A percentile compares a stretch with the other conserved stretches of the same genome.
Conservation (phyloP, 1,140 invertebrate genomes). For the Ylistrum balloti region DNA sequence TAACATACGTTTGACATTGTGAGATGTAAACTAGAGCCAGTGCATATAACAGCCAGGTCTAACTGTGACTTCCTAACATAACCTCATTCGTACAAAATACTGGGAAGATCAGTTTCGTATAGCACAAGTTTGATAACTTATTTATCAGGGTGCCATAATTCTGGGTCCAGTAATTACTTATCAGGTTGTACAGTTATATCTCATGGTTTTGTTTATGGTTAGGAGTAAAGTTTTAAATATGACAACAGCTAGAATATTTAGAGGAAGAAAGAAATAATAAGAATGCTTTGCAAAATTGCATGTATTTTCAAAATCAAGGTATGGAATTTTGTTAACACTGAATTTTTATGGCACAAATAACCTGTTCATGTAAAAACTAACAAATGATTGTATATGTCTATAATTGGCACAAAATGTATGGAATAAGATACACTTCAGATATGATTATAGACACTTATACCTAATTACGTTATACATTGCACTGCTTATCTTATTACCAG, state of each 20-base stretch:
- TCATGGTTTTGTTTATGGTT: background rate
- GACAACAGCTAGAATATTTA: background rate
- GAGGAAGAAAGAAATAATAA: background rate
- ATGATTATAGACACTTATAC: background rate
- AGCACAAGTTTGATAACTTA: background rate
- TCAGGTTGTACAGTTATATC: background rate
- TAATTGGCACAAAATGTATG: background rate
- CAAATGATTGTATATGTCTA: background rate
- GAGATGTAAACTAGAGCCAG: background rate
- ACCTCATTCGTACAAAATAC: background rate
- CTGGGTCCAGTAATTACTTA: background rate
- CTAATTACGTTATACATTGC: background rate
- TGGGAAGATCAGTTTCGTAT: background rate
- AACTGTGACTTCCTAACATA: conserved; percentile 33
- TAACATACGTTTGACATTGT: background rate
- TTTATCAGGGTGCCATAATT: background rate
- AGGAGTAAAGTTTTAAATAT: background rate
- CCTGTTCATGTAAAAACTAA: background rate
- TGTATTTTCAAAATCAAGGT: background rate
- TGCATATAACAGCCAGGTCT: background rate
- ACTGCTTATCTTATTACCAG: background rate
- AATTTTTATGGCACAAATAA: background rate
- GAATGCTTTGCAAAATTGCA: conserved; percentile 17
- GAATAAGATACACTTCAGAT: background rate
- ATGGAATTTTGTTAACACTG: too few species aligned